Evolutionary conservation across 2,797 vertebrate species (phyloP).

Genomic region (Clarias pachynema): DNA sequence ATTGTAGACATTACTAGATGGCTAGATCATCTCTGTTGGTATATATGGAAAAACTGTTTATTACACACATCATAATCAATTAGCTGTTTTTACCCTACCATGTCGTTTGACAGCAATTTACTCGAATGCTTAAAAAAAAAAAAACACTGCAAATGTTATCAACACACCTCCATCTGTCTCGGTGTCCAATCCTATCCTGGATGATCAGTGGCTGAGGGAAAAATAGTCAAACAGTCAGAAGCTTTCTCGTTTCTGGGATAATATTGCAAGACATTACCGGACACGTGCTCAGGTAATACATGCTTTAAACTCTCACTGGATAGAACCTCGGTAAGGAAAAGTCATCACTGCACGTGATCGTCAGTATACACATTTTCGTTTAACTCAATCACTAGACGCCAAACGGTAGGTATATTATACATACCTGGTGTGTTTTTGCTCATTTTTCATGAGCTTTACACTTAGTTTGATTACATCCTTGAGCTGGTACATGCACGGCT

Average conservation of each 20-base stretch:
- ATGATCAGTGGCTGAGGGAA: not conserved
- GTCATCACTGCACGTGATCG: constrained; percentile 30
- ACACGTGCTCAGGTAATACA: constrained; percentile 44
- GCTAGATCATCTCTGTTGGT: not conserved
- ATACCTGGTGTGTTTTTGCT: not conserved
- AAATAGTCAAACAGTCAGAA: not conserved
- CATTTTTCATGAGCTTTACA: not conserved
- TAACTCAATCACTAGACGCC: not conserved
- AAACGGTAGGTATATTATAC: not conserved
- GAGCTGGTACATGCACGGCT: not conserved
- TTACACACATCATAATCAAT: no score
- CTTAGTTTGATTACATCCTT: not conserved
- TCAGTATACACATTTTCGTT: not conserved
- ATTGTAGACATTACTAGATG: not conserved
- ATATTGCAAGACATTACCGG: not conserved
- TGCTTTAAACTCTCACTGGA: constrained; percentile 1
- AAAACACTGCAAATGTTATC: not conserved
- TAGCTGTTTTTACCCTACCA: no score
- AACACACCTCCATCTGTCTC: not conserved
- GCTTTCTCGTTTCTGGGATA: not conserved
- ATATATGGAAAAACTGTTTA: not conserved
- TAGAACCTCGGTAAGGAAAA: not conserved
- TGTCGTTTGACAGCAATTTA: no score
- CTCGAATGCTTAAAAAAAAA: no score
- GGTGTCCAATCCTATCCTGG: not conserved